Percentiles rank a stretch among this genome's conserved stretches.
phyloP scores from a whole-genome alignment of 2,797 vertebrate genomes.

The Schizopygopsis pylzovi region DNA sequence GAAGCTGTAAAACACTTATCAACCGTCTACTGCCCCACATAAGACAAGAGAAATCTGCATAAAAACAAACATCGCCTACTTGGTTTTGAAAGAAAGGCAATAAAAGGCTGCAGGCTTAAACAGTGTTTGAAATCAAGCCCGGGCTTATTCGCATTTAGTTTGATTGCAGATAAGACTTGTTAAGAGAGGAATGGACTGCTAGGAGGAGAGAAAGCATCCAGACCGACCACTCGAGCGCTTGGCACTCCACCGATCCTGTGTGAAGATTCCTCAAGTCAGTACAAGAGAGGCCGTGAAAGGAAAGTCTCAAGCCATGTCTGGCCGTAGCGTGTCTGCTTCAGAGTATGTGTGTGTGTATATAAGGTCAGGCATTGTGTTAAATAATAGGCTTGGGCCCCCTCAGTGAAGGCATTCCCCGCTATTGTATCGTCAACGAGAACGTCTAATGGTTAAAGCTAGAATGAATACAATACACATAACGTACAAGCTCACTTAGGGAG shows the following conservation, averaged over 20 bases:
- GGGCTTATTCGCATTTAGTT: conserved; percentile 42
- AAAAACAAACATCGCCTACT: conserved; percentile 16
- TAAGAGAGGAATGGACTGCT: conserved; percentile 7
- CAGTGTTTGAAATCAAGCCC: conserved; percentile 23
- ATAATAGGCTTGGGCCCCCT: conserved; percentile 73
- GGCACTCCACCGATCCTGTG: neutral
- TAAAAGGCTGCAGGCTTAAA: conserved; percentile 35
- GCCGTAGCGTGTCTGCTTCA: conserved; percentile 25
- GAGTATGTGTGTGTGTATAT: conserved; percentile 20
- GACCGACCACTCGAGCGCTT: neutral
- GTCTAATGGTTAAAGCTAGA: conserved; percentile 48
- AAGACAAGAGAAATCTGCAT: conserved; percentile 41
- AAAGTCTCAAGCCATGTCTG: conserved; percentile 34
- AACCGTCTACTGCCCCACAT: conserved; percentile 20
- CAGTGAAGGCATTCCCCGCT: conserved; percentile 64
- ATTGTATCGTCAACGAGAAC: conserved; percentile 73
- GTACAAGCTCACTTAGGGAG: neutral
- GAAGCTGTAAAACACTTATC: conserved; percentile 37
- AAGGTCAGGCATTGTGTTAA: conserved; percentile 60
- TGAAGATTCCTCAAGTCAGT: neutral
- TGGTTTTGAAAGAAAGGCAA: conserved; percentile 20
- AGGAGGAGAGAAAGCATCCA: conserved; percentile 3
- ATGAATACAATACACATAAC: conserved; percentile 43
- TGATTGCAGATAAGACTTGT: conserved; percentile 44
- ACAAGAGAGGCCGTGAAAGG: neutral